Base-by-base conservation (phyloP, 92 coral and sea anemone species). In the Heteractis magnifica region DNA sequence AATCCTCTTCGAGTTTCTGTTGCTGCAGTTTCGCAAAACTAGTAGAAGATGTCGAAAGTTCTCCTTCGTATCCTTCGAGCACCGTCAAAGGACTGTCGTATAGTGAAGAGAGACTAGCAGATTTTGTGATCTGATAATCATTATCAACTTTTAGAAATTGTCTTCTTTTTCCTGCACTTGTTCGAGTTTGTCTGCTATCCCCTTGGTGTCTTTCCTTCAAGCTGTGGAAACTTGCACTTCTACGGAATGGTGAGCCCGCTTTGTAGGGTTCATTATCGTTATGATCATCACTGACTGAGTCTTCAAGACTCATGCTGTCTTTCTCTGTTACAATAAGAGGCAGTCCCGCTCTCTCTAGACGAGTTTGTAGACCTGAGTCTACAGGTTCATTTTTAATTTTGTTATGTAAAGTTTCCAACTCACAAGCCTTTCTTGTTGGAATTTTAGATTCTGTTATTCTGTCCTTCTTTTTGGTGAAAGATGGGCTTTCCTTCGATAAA, bases 11-110 rank as follows among this genome's bases (percentile, higher is more conserved):
- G 6, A 93, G 49, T 77, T 71, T 78, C 44, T 77, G 87, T 79
- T 93, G 97, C 75, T 93, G 94, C 60, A 58, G 86, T 53, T 90
- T 90, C 4, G 93, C 95, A 62, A 93, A 86, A 59, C 83, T 77
- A 6, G 71, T 76, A 20, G 74, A 51, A 6, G 51, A 48, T 52
- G 72, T 73, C 6, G 72, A 75, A 20, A 65, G 50, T 11, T 23
- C 5, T 48, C 72, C 77, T 49, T 65, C n/a, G 52, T n/a, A 7
- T 14, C 50, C 64, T 10, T 14, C 49, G 6, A 81, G 41, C 8
- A 52, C 14, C 19, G 77, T 9, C 23, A 21, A n/a, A 15, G 55
- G 11, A 41, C 48, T 71, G 48, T 52, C 55, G 58, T 70, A 19
- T 13, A 81, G 53, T 49, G 84, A 81, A 4, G 84, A 75, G 44